Base-by-base conservation (phyloP, 2,797 vertebrate genomes). In the Propithecus perrieri region DNA sequence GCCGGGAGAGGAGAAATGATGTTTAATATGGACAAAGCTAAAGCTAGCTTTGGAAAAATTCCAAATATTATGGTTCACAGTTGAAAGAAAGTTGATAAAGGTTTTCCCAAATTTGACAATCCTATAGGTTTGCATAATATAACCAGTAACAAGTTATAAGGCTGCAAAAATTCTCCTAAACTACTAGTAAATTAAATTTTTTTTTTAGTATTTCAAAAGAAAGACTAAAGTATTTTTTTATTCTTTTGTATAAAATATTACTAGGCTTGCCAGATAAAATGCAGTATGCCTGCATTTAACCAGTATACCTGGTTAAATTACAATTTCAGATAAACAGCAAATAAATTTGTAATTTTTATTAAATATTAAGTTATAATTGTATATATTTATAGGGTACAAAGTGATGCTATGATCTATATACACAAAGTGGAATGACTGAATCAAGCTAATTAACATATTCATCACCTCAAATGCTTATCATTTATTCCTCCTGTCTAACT, bases 261-360 rank as follows among this genome's bases (percentile, higher is more conserved):
- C 14, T 61, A 71, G 9, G 14, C 1, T 81, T 85, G 2, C 30
- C 48, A 89, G n/a, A 86, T 88, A 85, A 74, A 95, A 94, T 61
- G 41, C 0, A 86, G 18, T 3, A 30, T 43, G 13, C 50, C 10
- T 41, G 5, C 41, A 41, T 41, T 41, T 41, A 41, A 41, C 41
- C 0, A 86, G 18, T 3, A 30, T 43, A 13, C 50, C 10, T 69
- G 4, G 30, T 89, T 84, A 85, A 94, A 83, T 85, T 85, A 50
- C 43, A 97, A 93, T 91, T 93, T 95, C 71, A 90, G 57, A 86
- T 65, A 92, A 75, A 79, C 4, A 72, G 57, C 30, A 84, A 93
- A 81, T 67, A 69, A 12, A 41, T 61, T 22, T 76, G 88, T 72
- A 33, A 35, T 41, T 41, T 88, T 71, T 79, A 59, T 33, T 76